Percentiles rank a stretch among this genome's conserved stretches.
Conservation (phyloP, 2,888 invertebrate species). For the Lissonota sp. region DNA sequence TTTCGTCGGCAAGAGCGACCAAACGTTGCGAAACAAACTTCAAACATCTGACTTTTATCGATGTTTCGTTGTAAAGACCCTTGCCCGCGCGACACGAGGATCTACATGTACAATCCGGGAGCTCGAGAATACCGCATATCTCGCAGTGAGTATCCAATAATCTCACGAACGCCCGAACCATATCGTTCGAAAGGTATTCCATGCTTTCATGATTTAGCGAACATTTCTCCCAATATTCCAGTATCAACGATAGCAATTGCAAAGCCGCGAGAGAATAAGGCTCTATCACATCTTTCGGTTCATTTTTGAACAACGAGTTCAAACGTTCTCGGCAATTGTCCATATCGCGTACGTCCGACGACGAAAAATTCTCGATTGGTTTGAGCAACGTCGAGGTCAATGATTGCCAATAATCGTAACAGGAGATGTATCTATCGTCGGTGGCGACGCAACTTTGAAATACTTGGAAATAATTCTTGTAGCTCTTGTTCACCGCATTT, state of each 20-base stretch:
- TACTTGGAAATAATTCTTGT: neutral
- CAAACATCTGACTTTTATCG: slow-evolving; percentile 37
- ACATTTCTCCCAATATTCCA: slow-evolving; percentile 46
- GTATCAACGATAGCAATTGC: slow-evolving; percentile 20
- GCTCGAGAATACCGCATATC: slow-evolving; percentile 14
- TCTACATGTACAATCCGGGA: slow-evolving; percentile 42
- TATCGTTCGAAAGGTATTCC: neutral
- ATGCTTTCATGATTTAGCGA: neutral
- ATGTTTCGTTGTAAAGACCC: slow-evolving; percentile 29
- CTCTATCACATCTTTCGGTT: slow-evolving; percentile 26
- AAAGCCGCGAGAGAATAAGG: slow-evolving; percentile 36
- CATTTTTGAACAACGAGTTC: neutral
- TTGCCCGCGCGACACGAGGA: slow-evolving; percentile 15
- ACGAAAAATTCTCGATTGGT: no score
- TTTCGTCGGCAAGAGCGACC: slow-evolving; percentile 14
- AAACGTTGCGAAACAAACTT: slow-evolving; percentile 1
- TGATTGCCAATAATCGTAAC: no score
- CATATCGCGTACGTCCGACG: neutral
- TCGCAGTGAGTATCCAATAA: slow-evolving; percentile 31
- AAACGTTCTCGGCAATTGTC: slow-evolving; percentile 1
- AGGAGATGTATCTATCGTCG: no score
- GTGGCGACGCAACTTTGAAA: no score
- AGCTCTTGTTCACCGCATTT: neutral
- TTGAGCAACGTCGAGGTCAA: no score
- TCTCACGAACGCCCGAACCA: slow-evolving; percentile 25